These are phyloP conservation scores for Bellardia bayeri DNA, from an alignment of 2,888 invertebrate genomes.

Conservation along the genomic window DNA sequence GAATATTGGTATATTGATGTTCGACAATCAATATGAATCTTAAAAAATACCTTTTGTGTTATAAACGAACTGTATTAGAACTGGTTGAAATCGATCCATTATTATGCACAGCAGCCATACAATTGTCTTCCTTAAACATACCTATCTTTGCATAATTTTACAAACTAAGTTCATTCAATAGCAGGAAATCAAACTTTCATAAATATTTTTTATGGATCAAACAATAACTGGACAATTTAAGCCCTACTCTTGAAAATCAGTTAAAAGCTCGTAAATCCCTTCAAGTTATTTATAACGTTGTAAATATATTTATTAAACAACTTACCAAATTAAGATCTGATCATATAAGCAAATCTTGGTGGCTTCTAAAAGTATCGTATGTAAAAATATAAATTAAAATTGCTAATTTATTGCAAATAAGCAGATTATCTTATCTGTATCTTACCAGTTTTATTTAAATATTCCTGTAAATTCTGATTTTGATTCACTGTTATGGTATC, in stretches of 20 bases:
- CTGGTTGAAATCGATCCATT: too few relatives aligned
- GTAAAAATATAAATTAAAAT: background rate
- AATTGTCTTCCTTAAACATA: background rate
- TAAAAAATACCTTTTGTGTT: too few relatives aligned
- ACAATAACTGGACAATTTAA: background rate
- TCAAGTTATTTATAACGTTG: too few relatives aligned
- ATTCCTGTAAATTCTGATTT: slow-evolving; percentile 11
- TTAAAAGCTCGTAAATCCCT: too few relatives aligned
- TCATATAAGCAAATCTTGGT: background rate
- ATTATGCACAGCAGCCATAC: too few relatives aligned
- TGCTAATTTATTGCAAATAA: too few relatives aligned
- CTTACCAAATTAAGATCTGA: background rate
- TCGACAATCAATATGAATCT: too few relatives aligned
- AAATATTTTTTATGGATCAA: background rate
- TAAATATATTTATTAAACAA: background rate
- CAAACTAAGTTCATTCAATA: background rate
- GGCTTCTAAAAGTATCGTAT: background rate
- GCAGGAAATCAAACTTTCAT: background rate
- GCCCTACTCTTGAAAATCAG: too few relatives aligned
- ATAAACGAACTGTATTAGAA: too few relatives aligned
- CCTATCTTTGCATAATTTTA: background rate
- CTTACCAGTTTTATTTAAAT: slow-evolving; percentile 10
- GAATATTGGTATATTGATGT: too few relatives aligned
- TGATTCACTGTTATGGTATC: background rate
- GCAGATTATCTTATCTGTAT: background rate